Conservation (phyloP, 2,113 vertebrate species). For the Pantherophis guttatus region DNA sequence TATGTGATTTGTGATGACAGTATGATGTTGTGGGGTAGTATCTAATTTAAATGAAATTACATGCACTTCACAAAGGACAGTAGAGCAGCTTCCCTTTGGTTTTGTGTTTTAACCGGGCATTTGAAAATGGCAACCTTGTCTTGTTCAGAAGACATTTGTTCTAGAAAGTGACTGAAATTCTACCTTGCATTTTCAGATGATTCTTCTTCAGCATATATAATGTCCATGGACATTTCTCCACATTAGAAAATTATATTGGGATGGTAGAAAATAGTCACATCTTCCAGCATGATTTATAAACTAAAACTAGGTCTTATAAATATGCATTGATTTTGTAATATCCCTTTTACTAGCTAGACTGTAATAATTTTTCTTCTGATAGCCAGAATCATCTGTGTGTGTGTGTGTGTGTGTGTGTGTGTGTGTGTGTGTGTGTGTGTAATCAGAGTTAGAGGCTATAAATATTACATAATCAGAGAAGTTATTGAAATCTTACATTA, state of each 20-base stretch:
- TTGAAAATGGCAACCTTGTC: background rate
- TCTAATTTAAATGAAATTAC: conserved; percentile 30
- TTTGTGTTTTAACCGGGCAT: background rate
- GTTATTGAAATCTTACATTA: conserved; percentile 22
- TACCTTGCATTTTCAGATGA: rapidly evolving
- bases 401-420: background rate
- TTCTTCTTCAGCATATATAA: background rate
- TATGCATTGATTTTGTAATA: conserved; percentile 17
- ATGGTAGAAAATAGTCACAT: conserved; percentile 13
- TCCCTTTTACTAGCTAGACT: conserved; percentile 22
- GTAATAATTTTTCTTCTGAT: conserved; percentile 19
- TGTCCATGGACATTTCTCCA: conserved; percentile 30
- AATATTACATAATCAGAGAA: conserved; percentile 24
- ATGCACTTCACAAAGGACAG: conserved; percentile 18
- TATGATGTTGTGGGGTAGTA: background rate
- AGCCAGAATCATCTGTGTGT: conserved; percentile 20
- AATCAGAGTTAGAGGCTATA: conserved; percentile 1
- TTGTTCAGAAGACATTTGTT: conserved; percentile 25
- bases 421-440: background rate
- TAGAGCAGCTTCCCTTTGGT: background rate
- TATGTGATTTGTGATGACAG: background rate
- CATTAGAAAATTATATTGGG: background rate
- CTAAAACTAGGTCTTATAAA: conserved; percentile 22
- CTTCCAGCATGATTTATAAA: conserved; percentile 20
- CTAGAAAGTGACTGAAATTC: background rate